Evolutionary conservation across 2,113 vertebrate genomes (phyloP).

Genomic region (Gallinago media): DNA sequence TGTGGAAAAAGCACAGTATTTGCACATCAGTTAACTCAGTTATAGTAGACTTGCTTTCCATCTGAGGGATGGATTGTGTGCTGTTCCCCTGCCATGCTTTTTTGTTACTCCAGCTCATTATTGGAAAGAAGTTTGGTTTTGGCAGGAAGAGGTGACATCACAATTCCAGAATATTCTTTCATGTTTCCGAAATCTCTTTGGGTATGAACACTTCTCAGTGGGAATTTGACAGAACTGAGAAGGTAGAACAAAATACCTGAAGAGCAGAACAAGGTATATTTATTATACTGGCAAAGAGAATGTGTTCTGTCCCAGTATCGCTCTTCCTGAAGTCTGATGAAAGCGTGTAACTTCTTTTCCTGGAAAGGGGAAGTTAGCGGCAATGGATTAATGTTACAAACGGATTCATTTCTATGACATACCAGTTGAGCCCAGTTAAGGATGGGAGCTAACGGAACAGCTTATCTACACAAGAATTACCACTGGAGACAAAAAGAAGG

Average conservation of each 20-base stretch:
- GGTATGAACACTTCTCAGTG: neutral
- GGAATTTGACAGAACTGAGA: neutral
- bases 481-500: neutral
- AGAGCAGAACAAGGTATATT: neutral
- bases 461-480: neutral
- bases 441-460: neutral
- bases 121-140: neutral
- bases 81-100: neutral
- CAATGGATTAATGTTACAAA: neutral
- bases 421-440: neutral
- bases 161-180: neutral
- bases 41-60: neutral
- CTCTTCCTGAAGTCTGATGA: neutral
- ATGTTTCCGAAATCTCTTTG: neutral
- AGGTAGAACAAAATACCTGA: neutral
- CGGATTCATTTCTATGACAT: fast-evolving
- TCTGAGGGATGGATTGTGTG: neutral
- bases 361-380: neutral
- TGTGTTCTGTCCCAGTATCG: neutral
- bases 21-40: neutral
- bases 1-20: neutral
- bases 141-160: neutral
- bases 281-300: neutral
- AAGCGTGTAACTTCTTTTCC: neutral
- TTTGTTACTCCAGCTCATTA: neutral